Conservation (phyloP, 2,113 vertebrate species). For the Micromys minutus region DNA sequence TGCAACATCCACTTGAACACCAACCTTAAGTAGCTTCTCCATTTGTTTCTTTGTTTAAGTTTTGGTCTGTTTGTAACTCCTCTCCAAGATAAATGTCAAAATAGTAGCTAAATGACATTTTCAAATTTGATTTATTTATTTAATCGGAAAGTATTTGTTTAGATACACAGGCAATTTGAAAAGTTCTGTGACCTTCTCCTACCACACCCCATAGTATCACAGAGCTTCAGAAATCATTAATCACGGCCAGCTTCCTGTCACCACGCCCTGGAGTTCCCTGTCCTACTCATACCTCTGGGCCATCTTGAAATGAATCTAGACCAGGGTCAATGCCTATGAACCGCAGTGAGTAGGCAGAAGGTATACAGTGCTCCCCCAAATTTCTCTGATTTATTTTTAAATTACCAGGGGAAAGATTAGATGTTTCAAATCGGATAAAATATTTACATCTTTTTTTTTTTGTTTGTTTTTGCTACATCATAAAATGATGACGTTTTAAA, state of each 20-base stretch:
- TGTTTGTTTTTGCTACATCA: not conserved
- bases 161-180: not conserved
- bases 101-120: not conserved
- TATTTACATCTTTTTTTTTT: not conserved
- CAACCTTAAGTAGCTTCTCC: not conserved
- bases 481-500: slow-evolving; percentile 30
- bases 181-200: too few species aligned
- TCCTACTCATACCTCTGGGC: too few species aligned
- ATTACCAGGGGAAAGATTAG: not conserved
- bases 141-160: not conserved
- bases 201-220: fast-evolving
- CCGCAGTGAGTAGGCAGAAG: not conserved
- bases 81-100: not conserved
- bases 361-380: too few species aligned
- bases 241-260: not conserved
- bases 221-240: not conserved
- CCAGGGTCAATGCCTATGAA: not conserved
- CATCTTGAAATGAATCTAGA: not conserved
- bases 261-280: not conserved
- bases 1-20: not conserved
- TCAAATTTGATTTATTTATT: not conserved
- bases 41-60: not conserved
- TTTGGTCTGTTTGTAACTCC: not conserved
- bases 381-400: slow-evolving; percentile 15
- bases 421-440: not conserved